Conservation (phyloP, 64 coral and sea anemone genomes). For the Anthopleura sola region DNA sequence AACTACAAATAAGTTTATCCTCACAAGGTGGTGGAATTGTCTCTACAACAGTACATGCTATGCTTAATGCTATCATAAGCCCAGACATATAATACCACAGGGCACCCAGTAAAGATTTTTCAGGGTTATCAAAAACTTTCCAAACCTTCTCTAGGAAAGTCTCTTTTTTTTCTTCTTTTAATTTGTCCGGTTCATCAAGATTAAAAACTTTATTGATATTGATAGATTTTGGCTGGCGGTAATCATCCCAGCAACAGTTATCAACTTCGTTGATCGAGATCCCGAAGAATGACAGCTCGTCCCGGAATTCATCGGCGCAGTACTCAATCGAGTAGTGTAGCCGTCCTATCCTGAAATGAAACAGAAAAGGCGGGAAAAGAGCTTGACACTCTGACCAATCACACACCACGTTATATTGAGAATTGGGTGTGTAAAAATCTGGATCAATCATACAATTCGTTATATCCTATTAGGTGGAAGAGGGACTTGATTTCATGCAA, state of each 20-base stretch:
- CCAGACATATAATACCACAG: slow-evolving; percentile 87
- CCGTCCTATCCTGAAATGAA: slow-evolving; percentile 51
- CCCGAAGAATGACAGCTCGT: slow-evolving; percentile 82
- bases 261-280: slow-evolving; percentile 84
- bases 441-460: not conserved
- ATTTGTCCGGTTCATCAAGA: slow-evolving; percentile 42
- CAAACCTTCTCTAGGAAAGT: slow-evolving; percentile 51
- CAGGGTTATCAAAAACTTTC: slow-evolving; percentile 76
- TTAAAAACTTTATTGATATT: slow-evolving; percentile 83
- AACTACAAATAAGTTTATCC: slow-evolving; percentile 45
- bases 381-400: not conserved
- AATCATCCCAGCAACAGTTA: slow-evolving; percentile 89
- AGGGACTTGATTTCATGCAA: not conserved
- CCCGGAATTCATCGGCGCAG: slow-evolving; percentile 84
- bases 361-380: not conserved
- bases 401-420: not conserved
- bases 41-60: slow-evolving; percentile 84
- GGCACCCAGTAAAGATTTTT: slow-evolving; percentile 30
- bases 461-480: not conserved
- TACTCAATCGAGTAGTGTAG: slow-evolving; percentile 80
- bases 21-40: slow-evolving; percentile 76
- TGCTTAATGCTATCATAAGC: slow-evolving; percentile 75
- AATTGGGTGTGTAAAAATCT: not conserved
- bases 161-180: slow-evolving; percentile 5
- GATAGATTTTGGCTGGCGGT: slow-evolving; percentile 66